Evolutionary conservation across 1,140 invertebrate genomes (phyloP), one percentile per base, ranked within the genome.

Genomic region (Diorhabda carinulata): DNA sequence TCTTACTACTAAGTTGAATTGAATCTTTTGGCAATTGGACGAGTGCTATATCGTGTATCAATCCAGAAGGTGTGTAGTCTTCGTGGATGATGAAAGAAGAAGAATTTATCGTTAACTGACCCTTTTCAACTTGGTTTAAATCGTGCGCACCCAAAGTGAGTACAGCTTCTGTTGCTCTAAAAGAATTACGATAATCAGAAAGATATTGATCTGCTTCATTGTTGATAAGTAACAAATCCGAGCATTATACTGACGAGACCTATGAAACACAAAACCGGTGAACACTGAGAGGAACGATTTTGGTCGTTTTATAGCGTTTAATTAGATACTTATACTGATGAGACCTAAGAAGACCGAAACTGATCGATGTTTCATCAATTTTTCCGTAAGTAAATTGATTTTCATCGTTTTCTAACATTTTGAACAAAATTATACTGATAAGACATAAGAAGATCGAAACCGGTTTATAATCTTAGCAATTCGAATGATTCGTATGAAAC

Each of bases 41-140:
- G 10, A 88, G 67, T n/a, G 86, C 86, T 58, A 88, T 83, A 73
- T 88, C 87, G 74, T 86, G 84, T 64, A 81, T 78, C 6, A 83
- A 71, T 0, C 77, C 73, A 9, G 73, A 71, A 0, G 80, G 75
- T 78, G 81, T 81, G 80, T 82, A 86, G 6, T 81, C 78, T 66
- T 81, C 79, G 71, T 86, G 85, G n/a, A 83, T 79, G 61, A 81
- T 78, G 66, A 83, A 82, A 59, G 79, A 78, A 4, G 70, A 80
- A 59, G 79, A 78, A 43, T 76, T 79, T 25, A 80, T 45, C 8
- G 43, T 60, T 63, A 83, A 73, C 75, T 81, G 80, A 3, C 79
- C 72, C 4, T 75, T 75, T 71, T 84, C 81, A 61, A 78, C 77
- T 72, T 79, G 74, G 43, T 81, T 78, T 47, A 86, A 80, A 66